Evolutionary conservation across 2,113 vertebrate genomes (phyloP).

Genomic region (Danio rerio): GRCz12tu NC_133187.1:31368001-31368500

Average conservation of each 20-base stretch:
- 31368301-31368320: too few species aligned
- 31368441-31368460: too few species aligned
- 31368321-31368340: too few species aligned
- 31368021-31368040: constrained; percentile 4
- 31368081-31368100: constrained; percentile 1
- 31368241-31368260: not conserved
- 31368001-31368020: not conserved
- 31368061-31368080: constrained; percentile 26
- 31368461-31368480: too few species aligned
- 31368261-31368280: not conserved
- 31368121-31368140: constrained; percentile 31
- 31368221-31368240: not conserved
- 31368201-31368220: constrained; percentile 37
- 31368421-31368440: too few species aligned
- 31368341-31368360: too few species aligned
- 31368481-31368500: too few species aligned
- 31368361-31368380: too few species aligned
- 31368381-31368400: too few species aligned
- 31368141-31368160: constrained; percentile 28
- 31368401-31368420: too few species aligned
- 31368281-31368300: too few species aligned
- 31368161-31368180: constrained; percentile 49
- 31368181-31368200: constrained; percentile 46
- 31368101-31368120: constrained; percentile 37
- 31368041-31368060: constrained; percentile 23